Base-by-base conservation (phyloP, 2,888 invertebrate genomes). In the Cheiracanthium punctorium region DNA sequence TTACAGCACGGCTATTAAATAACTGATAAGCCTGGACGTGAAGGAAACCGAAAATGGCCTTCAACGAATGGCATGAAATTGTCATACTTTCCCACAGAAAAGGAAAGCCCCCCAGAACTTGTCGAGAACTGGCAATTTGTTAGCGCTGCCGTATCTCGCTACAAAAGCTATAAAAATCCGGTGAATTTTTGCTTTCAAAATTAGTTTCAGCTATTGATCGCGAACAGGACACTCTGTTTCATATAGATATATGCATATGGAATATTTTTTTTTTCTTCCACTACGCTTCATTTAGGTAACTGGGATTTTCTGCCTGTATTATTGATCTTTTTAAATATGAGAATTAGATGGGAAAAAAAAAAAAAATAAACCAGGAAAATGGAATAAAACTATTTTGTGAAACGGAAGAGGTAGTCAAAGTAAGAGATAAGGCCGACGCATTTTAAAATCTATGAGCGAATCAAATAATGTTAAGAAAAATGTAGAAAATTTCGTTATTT, bases 1-100 rank as follows among this genome's bases (percentile, higher is more conserved):
- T 86, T 80, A 80, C 80, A 74, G 75, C 73, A 65, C 71, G 37
- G 80, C 85, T 86, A 86, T 86, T 80, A 86, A 80, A 80, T 76
- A 86, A 80, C 85, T 75, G 85, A 86, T 86, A 86, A 86, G 85
- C 85, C 65, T 43, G 64, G 71, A 64, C 58, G 70, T 33, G 69
- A 29, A 85, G 84, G 74, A 64, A 73, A 58, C 29, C 43, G 33
- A 64, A 71, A 82, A 76, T 70, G 75, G 48, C 64, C 28, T 43
- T 30, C 70, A 37, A 41, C 48, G 76, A 71, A 76, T 64, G 71
- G 65, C 65, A 41, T 30, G 52, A 72, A 82, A 77, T 82, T 72
- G 76, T 82, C 82, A 72, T 65, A 48, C n/a, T n/a, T 64, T 14
- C 10, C 58, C 48, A 77, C 37, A 72, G 37, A 84, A 67, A 77